Evolutionary conservation across 2,113 vertebrate species (phyloP), one percentile per base, ranked within the genome.

Genomic region (Xyliphius kryptos): DNA sequence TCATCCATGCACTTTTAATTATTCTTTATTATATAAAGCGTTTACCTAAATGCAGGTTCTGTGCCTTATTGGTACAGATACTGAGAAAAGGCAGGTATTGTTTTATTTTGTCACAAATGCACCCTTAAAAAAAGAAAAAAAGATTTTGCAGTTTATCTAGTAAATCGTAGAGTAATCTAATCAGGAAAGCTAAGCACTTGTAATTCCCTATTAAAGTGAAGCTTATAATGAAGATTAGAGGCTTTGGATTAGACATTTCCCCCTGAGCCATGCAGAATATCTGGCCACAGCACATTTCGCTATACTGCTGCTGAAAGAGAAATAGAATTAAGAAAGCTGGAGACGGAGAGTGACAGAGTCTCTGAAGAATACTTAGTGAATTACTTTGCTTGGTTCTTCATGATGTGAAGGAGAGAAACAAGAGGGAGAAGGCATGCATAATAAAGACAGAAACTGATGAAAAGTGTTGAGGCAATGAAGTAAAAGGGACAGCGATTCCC

Each of bases 201-300:
- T 77, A 79, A 79, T 79, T 76, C 75, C 69, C 65, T 20, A 48
- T 69, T 75, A 77, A 77, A 74, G 72, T 67, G 61, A 70, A 63
- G 73, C 73, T 70, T 77, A 68, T 56, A 65, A 74, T 74, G 58
- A 59, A 79, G 77, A 79, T 77, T 79, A 79, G 65, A 74, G 73
- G 77, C 67, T 72, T 75, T 67, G 68, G 69, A 72, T 72, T 60
- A 74, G 70, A 72, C 73, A 54, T 73, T 73, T 70, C 66, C 62
- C 64, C 73, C 53, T 61, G 70, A 57, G 68, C 52, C 57, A 13
- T 61, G 22, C 21, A 61, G 15, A 50, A 36, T 17, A 60, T 48
- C 15, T 10, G 44, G 49, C 68, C 56, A 65, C 61, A n/a, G 26
- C 61, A 43, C 61, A 56, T 69, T 73, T 62, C 60, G 32, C 57